Conservation (phyloP, 2,113 vertebrate genomes). For the Alaudala cheleensis region DNA sequence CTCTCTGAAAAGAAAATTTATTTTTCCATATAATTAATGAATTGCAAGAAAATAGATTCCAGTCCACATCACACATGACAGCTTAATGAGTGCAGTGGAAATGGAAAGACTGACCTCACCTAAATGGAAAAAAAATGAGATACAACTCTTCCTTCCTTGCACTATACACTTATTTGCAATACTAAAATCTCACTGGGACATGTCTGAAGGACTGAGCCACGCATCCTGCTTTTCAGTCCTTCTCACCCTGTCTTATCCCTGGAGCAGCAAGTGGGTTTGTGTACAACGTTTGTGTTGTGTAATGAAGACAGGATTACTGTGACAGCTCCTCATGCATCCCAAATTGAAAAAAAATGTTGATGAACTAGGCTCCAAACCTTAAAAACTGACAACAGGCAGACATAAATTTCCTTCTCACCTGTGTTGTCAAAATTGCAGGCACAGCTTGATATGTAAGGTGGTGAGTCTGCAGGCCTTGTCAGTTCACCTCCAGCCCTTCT, state of each 20-base stretch:
- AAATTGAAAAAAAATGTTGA: conserved; percentile 22
- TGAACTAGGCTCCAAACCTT: conserved; percentile 44
- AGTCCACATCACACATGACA: not conserved
- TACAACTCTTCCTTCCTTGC: not conserved
- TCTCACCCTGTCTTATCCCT: not conserved
- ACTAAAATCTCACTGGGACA: not conserved
- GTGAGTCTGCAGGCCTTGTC: conserved; percentile 19
- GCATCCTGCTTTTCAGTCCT: not conserved
- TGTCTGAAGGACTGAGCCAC: not conserved
- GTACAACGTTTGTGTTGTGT: not conserved
- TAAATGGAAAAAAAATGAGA: not conserved
- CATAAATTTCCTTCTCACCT: conserved; percentile 50
- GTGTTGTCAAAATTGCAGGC: conserved; percentile 59
- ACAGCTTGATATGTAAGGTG: conserved; percentile 50
- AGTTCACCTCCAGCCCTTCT: conserved; percentile 44
- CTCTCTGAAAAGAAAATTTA: not conserved
- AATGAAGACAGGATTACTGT: conserved; percentile 33
- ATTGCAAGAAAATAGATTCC: not conserved
- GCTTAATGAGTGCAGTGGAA: not conserved
- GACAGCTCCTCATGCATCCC: conserved; percentile 1
- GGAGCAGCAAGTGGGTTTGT: not conserved
- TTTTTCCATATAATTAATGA: not conserved
- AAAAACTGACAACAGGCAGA: conserved; percentile 49
- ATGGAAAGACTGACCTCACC: not conserved
- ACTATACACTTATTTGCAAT: not conserved